Conservation (phyloP, 2,797 vertebrate species). For the Coccyzus lansbergi region DNA sequence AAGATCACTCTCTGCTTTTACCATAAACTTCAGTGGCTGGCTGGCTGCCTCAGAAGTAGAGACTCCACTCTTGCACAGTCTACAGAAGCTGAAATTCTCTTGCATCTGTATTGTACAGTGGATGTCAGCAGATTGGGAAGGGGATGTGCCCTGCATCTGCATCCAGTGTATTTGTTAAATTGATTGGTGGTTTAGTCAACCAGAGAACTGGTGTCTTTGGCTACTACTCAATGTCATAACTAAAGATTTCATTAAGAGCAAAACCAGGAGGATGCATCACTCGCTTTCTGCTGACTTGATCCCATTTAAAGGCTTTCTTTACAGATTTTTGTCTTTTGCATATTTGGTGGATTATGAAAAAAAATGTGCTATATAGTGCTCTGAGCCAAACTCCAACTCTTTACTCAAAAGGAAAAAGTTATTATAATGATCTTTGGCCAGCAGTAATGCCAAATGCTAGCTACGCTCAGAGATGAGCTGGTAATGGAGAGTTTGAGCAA, state of each 20-base stretch:
- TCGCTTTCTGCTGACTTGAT: background rate
- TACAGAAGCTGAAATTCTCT: background rate
- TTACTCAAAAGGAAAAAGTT: background rate
- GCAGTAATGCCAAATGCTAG: background rate
- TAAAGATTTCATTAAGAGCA: background rate
- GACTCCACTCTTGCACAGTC: background rate
- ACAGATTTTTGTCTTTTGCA: background rate
- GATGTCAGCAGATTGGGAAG: background rate
- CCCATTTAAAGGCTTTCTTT: background rate
- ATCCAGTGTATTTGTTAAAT: background rate
- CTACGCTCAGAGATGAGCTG: background rate
- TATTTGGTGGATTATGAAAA: background rate
- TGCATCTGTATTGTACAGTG: rapidly evolving
- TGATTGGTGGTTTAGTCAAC: background rate
- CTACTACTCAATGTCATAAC: background rate
- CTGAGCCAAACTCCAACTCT: background rate
- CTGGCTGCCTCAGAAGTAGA: background rate
- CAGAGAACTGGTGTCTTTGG: background rate
- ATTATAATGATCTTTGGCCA: background rate
- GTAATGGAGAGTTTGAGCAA: background rate
- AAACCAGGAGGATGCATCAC: background rate
- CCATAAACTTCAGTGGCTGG: rapidly evolving
- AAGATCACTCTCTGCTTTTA: background rate
- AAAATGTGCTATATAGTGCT: background rate
- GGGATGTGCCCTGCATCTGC: background rate